phyloP scores from a whole-genome alignment of 2,797 vertebrate species.

The Coendou prehensilis region DNA sequence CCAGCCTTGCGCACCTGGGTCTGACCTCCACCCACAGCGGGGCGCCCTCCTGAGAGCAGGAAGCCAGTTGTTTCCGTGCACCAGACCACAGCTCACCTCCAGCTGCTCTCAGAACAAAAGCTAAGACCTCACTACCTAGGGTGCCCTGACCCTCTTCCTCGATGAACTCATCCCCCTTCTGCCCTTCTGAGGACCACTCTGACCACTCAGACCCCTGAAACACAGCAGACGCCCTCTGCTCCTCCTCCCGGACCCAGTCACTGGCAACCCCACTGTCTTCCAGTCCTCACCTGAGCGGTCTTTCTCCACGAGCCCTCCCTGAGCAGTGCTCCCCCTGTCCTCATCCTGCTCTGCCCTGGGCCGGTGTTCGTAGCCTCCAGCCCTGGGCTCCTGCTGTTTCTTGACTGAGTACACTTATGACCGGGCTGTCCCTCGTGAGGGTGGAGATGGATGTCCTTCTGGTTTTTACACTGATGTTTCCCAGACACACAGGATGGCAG shows the following conservation, averaged over 20 bases:
- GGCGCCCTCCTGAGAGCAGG: too few relatives aligned
- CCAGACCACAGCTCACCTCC: rapidly evolving
- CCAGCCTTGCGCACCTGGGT: background rate
- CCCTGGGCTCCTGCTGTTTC: background rate
- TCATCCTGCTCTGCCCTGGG: background rate
- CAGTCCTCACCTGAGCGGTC: background rate
- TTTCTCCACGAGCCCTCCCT: background rate
- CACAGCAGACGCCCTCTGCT: rapidly evolving
- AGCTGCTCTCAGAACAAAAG: background rate
- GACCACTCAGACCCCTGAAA: too few relatives aligned
- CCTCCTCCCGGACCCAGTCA: too few relatives aligned
- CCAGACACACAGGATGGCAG: background rate
- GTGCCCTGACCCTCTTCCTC: background rate
- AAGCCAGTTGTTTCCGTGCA: rapidly evolving
- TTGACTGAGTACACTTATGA: rapidly evolving
- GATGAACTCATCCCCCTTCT: background rate
- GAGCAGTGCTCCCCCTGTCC: rapidly evolving
- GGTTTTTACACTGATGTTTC: background rate
- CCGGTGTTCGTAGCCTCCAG: rapidly evolving
- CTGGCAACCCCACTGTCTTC: background rate
- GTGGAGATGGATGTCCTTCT: rapidly evolving
- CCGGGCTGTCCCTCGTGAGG: background rate
- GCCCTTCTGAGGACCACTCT: background rate
- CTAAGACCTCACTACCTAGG: rapidly evolving
- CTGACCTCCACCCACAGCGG: background rate